Conservation (phyloP, 1,140 invertebrate species). For the Radopholus similis region DNA sequence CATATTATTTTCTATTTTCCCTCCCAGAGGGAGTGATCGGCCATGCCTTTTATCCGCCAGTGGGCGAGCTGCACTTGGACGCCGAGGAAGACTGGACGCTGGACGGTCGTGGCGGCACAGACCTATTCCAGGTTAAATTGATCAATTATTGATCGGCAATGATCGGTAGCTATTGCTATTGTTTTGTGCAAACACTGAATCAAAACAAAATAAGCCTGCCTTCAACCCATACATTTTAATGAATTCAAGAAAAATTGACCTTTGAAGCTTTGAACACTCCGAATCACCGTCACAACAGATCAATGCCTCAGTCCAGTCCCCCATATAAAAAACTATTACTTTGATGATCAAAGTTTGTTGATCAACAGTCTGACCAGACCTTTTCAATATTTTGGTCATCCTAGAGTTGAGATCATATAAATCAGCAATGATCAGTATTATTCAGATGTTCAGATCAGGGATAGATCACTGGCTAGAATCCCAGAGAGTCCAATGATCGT, state of each 20-base stretch:
- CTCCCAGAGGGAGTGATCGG: constrained; percentile 54
- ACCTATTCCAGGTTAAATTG: constrained; percentile 44
- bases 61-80: constrained; percentile 57
- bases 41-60: constrained; percentile 56
- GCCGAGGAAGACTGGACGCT: constrained; percentile 59
- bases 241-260: background rate
- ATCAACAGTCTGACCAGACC: no score
- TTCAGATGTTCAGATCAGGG: background rate
- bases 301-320: background rate
- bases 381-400: background rate
- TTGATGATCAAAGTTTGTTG: no score
- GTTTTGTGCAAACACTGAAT: constrained; percentile 16
- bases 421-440: background rate
- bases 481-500: background rate
- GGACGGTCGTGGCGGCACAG: constrained; percentile 47
- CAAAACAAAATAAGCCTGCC: background rate
- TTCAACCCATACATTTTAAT: background rate
- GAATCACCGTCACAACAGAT: background rate
- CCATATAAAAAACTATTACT: no score
- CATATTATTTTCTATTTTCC: constrained; percentile 14
- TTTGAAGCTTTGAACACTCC: constrained; percentile 17
- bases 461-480: background rate
- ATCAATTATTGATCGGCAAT: constrained; percentile 12
- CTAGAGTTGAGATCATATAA: background rate
- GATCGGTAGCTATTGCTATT: background rate